phyloP scores from a whole-genome alignment of 2,888 invertebrate species.

The Deladenus siricidicola region DNA sequence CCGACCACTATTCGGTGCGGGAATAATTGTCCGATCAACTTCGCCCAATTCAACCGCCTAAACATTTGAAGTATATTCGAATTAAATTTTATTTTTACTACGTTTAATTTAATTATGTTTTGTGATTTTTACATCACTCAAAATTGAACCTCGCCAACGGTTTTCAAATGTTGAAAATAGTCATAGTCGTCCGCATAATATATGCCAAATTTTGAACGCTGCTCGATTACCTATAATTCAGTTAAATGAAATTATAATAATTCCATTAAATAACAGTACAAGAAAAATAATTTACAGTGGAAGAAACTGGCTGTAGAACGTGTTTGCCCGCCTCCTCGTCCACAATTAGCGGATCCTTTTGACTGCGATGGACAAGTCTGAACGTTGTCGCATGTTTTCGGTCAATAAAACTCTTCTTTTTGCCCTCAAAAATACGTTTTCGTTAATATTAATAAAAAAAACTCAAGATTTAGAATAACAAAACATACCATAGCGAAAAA shows the following conservation, averaged over 20 bases:
- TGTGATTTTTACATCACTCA: conserved; percentile 2
- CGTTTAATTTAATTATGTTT: background rate
- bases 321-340: conserved; percentile 74
- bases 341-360: conserved; percentile 78
- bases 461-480: too few species aligned
- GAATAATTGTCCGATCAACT: conserved; percentile 22
- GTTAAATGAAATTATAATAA: background rate
- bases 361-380: conserved; percentile 83
- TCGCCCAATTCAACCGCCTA: conserved; percentile 14
- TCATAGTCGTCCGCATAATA: conserved; percentile 90
- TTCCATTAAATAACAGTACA: background rate
- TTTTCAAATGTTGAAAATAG: conserved; percentile 80
- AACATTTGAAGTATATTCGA: background rate
- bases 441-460: too few species aligned
- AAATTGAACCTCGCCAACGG: conserved; percentile 53
- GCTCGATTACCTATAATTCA: conserved; percentile 41
- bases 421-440: background rate
- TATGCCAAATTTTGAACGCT: conserved; percentile 75
- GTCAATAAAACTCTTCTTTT: conserved; percentile 66
- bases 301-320: conserved; percentile 61
- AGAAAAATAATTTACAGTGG: conserved; percentile 7
- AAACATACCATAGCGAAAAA: too few species aligned
- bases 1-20: conserved; percentile 50
- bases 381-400: conserved; percentile 80
- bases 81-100: background rate